A percentile compares a stretch with the other conserved stretches of the same genome.
These are phyloP conservation scores for Cephalotes varians DNA, from an alignment of 2,888 invertebrate species.

Conservation along the genomic window DNA sequence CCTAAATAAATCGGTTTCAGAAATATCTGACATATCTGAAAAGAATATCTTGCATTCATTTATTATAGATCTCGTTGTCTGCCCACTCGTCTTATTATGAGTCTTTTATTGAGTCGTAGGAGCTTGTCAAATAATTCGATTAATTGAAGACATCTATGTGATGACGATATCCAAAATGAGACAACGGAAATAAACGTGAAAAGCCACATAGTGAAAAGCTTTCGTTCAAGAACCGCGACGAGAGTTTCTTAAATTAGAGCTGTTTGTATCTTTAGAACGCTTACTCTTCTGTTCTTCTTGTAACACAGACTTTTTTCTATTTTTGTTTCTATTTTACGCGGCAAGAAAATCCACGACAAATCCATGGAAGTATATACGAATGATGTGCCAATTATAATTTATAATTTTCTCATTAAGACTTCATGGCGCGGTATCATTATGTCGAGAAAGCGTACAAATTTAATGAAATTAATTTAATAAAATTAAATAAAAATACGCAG, in stretches of 20 bases:
- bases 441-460: too few species aligned
- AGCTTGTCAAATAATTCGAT: constrained; percentile 22
- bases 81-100: background rate
- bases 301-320: constrained; percentile 57
- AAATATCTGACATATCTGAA: background rate
- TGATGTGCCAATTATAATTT: background rate
- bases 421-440: too few species aligned
- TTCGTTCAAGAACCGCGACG: background rate
- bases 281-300: constrained; percentile 63
- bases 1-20: background rate
- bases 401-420: background rate
- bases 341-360: background rate
- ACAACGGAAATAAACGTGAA: constrained; percentile 8
- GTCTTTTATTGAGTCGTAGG: background rate
- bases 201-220: background rate
- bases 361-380: background rate
- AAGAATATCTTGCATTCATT: background rate
- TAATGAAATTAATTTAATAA: background rate
- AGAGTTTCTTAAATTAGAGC: constrained; percentile 73
- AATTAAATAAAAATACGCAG: background rate
- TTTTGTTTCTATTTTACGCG: constrained; percentile 37
- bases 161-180: background rate
- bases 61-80: background rate
- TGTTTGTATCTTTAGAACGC: constrained; percentile 74
- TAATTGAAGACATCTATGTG: background rate